phyloP scores from a whole-genome alignment of 2,113 vertebrate genomes.

The Periophthalmus modestus region DNA sequence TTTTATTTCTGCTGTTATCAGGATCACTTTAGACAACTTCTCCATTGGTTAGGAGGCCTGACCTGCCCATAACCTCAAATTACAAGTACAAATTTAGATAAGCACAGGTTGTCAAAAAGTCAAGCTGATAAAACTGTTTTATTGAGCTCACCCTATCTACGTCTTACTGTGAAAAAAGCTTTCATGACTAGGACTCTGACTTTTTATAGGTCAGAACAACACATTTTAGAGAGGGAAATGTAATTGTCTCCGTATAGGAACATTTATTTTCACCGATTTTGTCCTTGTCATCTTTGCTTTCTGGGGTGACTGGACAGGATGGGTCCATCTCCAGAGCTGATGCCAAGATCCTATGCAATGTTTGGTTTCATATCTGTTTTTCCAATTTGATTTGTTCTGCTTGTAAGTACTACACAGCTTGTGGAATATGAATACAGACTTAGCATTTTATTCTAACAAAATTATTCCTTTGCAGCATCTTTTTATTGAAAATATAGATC shows the following conservation, averaged over 20 bases:
- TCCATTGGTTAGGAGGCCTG: slow-evolving; percentile 10
- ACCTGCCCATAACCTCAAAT: slow-evolving; percentile 47
- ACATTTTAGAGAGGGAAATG: not conserved
- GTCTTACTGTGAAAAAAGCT: slow-evolving; percentile 44
- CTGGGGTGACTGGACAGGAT: not conserved
- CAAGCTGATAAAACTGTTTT: slow-evolving; percentile 47
- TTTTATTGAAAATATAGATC: not conserved
- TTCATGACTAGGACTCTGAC: slow-evolving; percentile 47
- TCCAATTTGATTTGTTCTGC: too few relatives aligned
- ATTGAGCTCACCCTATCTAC: slow-evolving; percentile 47
- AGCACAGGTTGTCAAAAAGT: slow-evolving; percentile 53
- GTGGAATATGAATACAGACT: not conserved
- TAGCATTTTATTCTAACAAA: not conserved
- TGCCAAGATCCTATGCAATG: too few relatives aligned
- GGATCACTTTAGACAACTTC: slow-evolving; percentile 6
- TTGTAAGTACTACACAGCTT: not conserved
- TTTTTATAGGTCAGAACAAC: not conserved
- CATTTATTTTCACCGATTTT: not conserved
- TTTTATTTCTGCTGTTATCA: not conserved
- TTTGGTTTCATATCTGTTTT: not conserved
- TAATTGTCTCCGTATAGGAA: not conserved
- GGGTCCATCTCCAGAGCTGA: not conserved
- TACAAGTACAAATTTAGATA: slow-evolving; percentile 68
- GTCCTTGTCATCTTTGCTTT: not conserved
- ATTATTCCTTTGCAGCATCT: not conserved